Evolutionary conservation across 2,797 vertebrate species (phyloP).

Genomic region (Enteromius unitaeniatus): DNA sequence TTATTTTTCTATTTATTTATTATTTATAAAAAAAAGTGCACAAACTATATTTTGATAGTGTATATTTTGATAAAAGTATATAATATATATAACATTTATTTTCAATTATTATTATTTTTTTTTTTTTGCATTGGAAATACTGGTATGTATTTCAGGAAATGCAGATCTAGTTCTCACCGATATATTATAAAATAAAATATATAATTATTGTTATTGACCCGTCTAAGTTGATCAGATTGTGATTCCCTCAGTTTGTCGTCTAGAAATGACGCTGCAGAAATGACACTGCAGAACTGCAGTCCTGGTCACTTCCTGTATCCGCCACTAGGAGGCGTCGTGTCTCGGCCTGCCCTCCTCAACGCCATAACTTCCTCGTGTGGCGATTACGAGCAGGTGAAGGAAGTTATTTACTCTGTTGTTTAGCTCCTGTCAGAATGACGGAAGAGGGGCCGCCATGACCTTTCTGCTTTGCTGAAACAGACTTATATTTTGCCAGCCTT

Average conservation of each 20-base stretch:
- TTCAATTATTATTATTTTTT: too few species aligned
- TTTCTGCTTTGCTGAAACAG: slow-evolving; percentile 4
- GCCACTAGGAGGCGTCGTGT: slow-evolving; percentile 44
- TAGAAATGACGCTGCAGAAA: slow-evolving; percentile 15
- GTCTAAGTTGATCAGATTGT: not conserved
- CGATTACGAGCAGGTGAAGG: slow-evolving; percentile 28
- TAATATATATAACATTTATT: too few species aligned
- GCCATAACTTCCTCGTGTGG: not conserved
- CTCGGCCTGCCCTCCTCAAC: not conserved
- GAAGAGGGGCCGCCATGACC: slow-evolving; percentile 10
- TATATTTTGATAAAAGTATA: too few species aligned
- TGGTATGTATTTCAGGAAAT: not conserved
- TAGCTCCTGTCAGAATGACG: slow-evolving; percentile 28
- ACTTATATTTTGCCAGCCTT: slow-evolving; percentile 45
- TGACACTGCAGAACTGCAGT: slow-evolving; percentile 27
- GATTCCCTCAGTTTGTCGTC: not conserved
- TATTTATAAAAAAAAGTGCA: not conserved
- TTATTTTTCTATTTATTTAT: too few species aligned
- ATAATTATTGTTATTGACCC: not conserved
- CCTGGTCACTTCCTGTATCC: not conserved
- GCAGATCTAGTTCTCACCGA: not conserved
- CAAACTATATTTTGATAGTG: not conserved
- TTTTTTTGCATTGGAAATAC: not conserved
- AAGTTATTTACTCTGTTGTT: slow-evolving; percentile 41
- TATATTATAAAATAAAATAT: not conserved